Evolutionary conservation across 2,888 invertebrate genomes (phyloP), one percentile per base, ranked within the genome.

Genomic region (Oxytorus armatus): DNA sequence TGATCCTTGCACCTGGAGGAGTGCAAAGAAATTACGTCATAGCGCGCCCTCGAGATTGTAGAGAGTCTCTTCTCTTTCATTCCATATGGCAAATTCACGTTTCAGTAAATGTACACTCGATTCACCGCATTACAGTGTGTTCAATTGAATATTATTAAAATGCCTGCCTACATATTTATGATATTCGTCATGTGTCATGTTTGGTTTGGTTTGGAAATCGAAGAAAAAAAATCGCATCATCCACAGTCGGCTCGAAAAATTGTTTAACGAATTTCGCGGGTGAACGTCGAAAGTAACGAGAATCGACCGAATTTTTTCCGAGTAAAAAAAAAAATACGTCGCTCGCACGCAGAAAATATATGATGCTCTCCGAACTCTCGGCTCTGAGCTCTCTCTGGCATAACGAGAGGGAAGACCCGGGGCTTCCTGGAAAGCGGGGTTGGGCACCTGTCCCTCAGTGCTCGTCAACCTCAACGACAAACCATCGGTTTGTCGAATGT

Each of bases 371-470:
- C 72, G 66, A 44, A 76, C 53, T 75, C 69, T 75, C 79, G 69
- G 65, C 49, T 79, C 55, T 69, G 79, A 77, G 79, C 82, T 85
- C 14, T 47, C 47, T 1, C 83, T n/a, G n/a, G 82, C 83, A 82
- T 84, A 86, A 75, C 74, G 77, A 83, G 86, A 86, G 87, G 86
- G 85, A 86, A 87, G 85, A 84, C 84, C n/a, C 81, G 84, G 73
- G 68, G 89, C 90, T 90, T 91, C 90, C 90, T 90, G 89, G 91
- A 90, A 91, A 89, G 89, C 85, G 88, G 88, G 89, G 89, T 89
- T 88, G 90, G 89, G 89, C 91, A 91, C 91, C 91, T 91, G 91
- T 90, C 90, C 89, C 87, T 89, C 90, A 91, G 90, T 83, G 90
- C 77, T 73, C 86, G 73, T 84, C 91, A 86, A 89, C 87, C 57